Evolutionary conservation across 2,888 invertebrate genomes (phyloP), one percentile per base, ranked within the genome.

Genomic region (Pollenia angustigena): DNA sequence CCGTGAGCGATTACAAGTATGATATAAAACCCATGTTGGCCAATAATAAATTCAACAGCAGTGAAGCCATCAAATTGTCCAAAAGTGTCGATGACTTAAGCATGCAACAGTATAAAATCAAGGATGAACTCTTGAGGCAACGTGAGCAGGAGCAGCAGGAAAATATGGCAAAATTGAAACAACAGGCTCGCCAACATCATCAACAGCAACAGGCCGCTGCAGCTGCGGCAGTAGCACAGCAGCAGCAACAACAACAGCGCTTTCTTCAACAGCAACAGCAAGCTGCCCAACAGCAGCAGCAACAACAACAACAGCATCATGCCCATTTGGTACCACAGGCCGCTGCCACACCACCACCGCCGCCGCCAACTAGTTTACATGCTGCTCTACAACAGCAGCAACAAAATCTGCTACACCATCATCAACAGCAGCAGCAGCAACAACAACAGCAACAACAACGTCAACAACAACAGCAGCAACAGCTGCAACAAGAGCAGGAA

Each of bases 111-210:
- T 88, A 88, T 69, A 89, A 89, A 89, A 90, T 92, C 64, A 92
- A 92, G 80, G 91, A 91, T 79, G 92, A 92, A 82, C 81, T 92
- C 32, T 81, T 92, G 88, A 90, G 92, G 1, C 92, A 91, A 42
- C 90, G 91, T n/a, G 92, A 92, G 74, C 91, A 92, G 48, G 92
- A 92, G 69, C 90, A 92, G 78, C 92, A 92, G 85, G 92, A 92
- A 84, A 92, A 92, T 72, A 89, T 92, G 89, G 91, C 90, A n/a
- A 92, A 92, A 87, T 90, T 92, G 54, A 92, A 92, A 71, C 91
- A 91, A 85, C 92, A 92, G 79, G 92, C 91, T 12, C 90, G 92
- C 14, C 90, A 92, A 88, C 90, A 91, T 62, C 90, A 90, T 79
- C 92, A 92, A 66, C 92, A 91, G 71, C 91, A 91, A 18, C 90